These are phyloP conservation scores for Brenthis hecate DNA, from an alignment of 2,888 invertebrate species.

Conservation along the genomic window DNA sequence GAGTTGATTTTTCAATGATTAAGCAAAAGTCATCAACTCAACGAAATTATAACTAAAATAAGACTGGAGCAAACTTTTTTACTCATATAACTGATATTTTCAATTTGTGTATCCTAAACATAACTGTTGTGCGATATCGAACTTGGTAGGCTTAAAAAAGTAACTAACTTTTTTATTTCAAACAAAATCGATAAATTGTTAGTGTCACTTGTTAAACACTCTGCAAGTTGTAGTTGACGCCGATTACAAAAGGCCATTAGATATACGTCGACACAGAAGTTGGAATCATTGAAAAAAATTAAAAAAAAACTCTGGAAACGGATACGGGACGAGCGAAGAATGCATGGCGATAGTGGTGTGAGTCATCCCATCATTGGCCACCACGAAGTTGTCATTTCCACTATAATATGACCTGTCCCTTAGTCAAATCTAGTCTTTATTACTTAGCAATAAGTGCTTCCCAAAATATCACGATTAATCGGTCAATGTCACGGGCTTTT, in stretches of 20 bases:
- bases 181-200: not conserved
- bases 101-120: too few species aligned
- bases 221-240: conserved; percentile 27
- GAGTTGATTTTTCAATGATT: too few species aligned
- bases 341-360: conserved; percentile 69
- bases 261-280: conserved; percentile 56
- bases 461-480: conserved; percentile 41
- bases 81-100: too few species aligned
- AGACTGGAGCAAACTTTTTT: too few species aligned
- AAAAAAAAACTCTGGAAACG: conserved; percentile 57
- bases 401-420: conserved; percentile 38
- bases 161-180: not conserved
- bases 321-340: conserved; percentile 69
- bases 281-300: conserved; percentile 60
- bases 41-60: too few species aligned
- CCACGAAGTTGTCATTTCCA: conserved; percentile 60
- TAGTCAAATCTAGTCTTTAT: conserved; percentile 49
- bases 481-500: conserved; percentile 50
- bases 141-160: too few species aligned
- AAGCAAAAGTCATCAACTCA: too few species aligned
- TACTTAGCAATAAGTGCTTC: conserved; percentile 43
- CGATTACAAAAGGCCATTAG: conserved; percentile 34
- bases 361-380: conserved; percentile 75
- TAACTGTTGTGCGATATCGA: too few species aligned
- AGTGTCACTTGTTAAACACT: conserved; percentile 20